Evolutionary conservation across 2,888 invertebrate genomes (phyloP).

Genomic region (Cerastis rubricosa): DNA sequence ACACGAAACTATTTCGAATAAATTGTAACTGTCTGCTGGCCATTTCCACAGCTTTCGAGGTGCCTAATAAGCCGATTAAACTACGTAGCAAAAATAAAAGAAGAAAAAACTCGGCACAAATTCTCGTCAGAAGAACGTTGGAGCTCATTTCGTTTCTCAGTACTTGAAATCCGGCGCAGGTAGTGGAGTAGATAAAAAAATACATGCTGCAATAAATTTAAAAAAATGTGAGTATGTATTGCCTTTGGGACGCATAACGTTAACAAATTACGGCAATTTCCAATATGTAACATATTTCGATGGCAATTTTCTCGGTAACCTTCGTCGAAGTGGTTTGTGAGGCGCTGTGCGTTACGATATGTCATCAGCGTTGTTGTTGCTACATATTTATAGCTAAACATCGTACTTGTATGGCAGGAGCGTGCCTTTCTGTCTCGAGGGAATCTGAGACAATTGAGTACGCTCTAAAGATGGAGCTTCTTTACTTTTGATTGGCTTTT

Average conservation of each 20-base stretch:
- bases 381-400: slow-evolving; percentile 29
- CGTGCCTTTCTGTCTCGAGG: slow-evolving; percentile 3
- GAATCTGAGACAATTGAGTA: slow-evolving; percentile 24
- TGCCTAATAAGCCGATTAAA: slow-evolving; percentile 62
- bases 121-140: slow-evolving; percentile 61
- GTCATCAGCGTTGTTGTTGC: slow-evolving; percentile 44
- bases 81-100: slow-evolving; percentile 35
- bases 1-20: slow-evolving; percentile 58
- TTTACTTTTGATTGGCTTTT: slow-evolving; percentile 24
- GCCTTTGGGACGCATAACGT: slow-evolving; percentile 78
- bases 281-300: slow-evolving; percentile 81
- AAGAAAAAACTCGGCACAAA: slow-evolving; percentile 49
- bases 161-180: slow-evolving; percentile 66
- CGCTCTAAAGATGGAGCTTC: slow-evolving; percentile 23
- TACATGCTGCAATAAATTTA: slow-evolving; percentile 71
- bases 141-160: slow-evolving; percentile 70
- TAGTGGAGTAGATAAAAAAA: slow-evolving; percentile 69
- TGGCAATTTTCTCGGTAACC: slow-evolving; percentile 75
- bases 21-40: slow-evolving; percentile 54
- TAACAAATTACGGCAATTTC: slow-evolving; percentile 83
- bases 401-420: slow-evolving; percentile 1
- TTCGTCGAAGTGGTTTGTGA: slow-evolving; percentile 37
- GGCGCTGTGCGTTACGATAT: slow-evolving; percentile 42
- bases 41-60: slow-evolving; percentile 51
- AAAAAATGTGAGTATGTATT: slow-evolving; percentile 65